Base-by-base conservation (phyloP, 1,140 invertebrate species). In the Pogonomyrmex barbatus region DNA sequence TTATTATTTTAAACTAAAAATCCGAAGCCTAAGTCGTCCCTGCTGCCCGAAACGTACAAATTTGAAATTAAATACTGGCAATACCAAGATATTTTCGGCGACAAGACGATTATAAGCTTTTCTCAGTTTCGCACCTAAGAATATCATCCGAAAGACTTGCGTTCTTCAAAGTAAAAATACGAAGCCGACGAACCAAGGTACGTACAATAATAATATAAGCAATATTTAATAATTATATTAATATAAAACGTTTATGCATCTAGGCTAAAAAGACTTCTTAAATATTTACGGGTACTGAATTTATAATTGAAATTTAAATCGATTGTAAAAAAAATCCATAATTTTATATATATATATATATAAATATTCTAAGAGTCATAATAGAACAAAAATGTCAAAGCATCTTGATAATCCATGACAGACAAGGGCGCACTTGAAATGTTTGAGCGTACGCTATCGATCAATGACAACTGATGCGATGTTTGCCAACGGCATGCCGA, bases 41-140 rank as follows among this genome's bases (percentile, higher is more conserved):
- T 81, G 47, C 6, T 33, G 12, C 4, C 2, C 17, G n/a, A 10
- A 2, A 67, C 33, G 33, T 6, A 5, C 1, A 65, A 68, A 54
- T 67, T 79, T 67, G 6, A 79, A 79, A 62, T 77, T 77, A 77
- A 77, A 81, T 56, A 81, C 36, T 9, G 24, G n/a, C 33, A 68
- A 12, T 6, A 33, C 33, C 6, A n/a, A 81, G 63, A 67, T 56
- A 81, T 81, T 68, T 81, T n/a, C 17, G 3, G 24, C 63, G 24
- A 65, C 60, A 12, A 65, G 8, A 50, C 33, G 33, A 70, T 56
- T 56, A 24, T 24, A 33, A 81, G 24, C 47, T 68, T 56, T 68
- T 45, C 30, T 65, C 60, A 17, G 17, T 68, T 56, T 45, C 5
- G 67, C n/a, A 10, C 12, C 9, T 8, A 8, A 30, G 12, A 62